A percentile compares a stretch with the other conserved stretches of the same genome.
phyloP scores from a whole-genome alignment of 2,113 vertebrate species.

The Damaliscus lunatus region DNA sequence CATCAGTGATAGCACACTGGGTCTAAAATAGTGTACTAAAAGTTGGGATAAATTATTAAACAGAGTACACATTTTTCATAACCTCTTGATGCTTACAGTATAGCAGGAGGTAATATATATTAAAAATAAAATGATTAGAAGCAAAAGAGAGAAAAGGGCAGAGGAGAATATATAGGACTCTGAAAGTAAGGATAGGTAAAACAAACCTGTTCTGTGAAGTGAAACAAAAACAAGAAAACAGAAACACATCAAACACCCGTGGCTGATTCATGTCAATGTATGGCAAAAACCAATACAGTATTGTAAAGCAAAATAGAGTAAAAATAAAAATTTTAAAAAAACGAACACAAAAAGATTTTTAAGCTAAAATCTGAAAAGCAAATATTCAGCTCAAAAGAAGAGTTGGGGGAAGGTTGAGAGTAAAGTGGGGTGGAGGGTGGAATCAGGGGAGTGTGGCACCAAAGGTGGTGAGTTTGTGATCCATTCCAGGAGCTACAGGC shows the following conservation, averaged over 20 bases:
- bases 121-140: background rate
- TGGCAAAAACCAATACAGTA: no score
- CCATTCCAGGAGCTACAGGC: background rate
- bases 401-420: rapidly evolving
- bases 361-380: background rate
- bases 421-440: rapidly evolving
- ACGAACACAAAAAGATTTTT: background rate
- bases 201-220: background rate
- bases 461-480: rapidly evolving
- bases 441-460: rapidly evolving
- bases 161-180: background rate
- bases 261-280: no score
- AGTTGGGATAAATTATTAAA: background rate
- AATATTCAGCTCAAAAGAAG: background rate
- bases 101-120: background rate
- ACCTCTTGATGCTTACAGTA: background rate
- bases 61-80: background rate
- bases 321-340: no score
- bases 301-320: no score
- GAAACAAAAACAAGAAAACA: background rate
- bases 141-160: background rate
- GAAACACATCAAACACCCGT: background rate
- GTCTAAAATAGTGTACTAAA: background rate
- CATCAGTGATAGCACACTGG: background rate
- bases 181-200: background rate